A percentile compares a stretch with the other conserved stretches of the same genome.
Conservation (phyloP, 2,113 vertebrate species). For the Holacanthus passer region DNA sequence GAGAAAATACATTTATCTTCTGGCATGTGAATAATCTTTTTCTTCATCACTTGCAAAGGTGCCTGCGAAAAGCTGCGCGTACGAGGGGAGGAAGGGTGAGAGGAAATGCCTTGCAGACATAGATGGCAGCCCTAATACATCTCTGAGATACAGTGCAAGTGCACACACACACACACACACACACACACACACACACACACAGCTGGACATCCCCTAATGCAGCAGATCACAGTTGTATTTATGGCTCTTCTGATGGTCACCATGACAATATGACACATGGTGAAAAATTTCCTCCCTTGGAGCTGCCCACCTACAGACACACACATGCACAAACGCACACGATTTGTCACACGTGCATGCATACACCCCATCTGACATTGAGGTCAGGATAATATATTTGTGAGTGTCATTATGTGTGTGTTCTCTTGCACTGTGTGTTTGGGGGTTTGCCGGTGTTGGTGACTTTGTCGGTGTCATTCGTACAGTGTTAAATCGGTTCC, state of each 20-base stretch:
- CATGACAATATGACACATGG: constrained; percentile 55
- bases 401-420: constrained; percentile 27
- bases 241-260: constrained; percentile 50
- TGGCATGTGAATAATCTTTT: constrained; percentile 66
- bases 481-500: constrained; percentile 33
- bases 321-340: neutral
- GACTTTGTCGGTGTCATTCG: constrained; percentile 41
- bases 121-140: constrained; percentile 43
- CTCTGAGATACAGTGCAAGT: constrained; percentile 10
- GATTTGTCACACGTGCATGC: constrained; percentile 18
- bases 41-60: constrained; percentile 61
- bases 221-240: constrained; percentile 51
- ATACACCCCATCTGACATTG: constrained; percentile 29
- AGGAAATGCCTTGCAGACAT: constrained; percentile 35
- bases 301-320: neutral
- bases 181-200: neutral
- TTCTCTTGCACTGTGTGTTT: neutral
- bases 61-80: constrained; percentile 23
- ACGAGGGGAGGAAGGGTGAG: neutral
- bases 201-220: constrained; percentile 35
- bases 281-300: constrained; percentile 23
- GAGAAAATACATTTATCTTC: constrained; percentile 72
- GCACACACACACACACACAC: neutral
- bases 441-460: neutral
- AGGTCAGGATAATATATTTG: constrained; percentile 44